Evolutionary conservation across 92 coral and sea anemone genomes (phyloP), one percentile per base, ranked within the genome.

Genomic region (Porites lobata): DNA sequence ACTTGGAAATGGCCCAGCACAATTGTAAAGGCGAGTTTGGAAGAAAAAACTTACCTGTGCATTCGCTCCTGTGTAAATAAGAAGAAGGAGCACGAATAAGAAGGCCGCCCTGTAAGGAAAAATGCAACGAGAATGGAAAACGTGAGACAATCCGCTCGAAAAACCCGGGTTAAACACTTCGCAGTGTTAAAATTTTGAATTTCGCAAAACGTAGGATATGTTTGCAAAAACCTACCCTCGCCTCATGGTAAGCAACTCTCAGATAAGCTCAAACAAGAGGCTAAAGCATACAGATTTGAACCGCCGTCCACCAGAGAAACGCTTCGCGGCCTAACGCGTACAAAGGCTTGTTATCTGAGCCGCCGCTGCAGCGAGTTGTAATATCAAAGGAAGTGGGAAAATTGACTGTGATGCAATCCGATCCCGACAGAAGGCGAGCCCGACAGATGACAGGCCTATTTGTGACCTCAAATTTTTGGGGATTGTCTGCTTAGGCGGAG

Each of bases 201-300:
- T 20, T 32, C 53, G 0, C 20, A 43, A 73, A 76, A 38, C 17
- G 54, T 14, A 76, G 20, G 57, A 62, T 71, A 59, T 32, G n/a
- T 13, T 51, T 17, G 20, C 56, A 8, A 12, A 19, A 82, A 65
- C 96, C 68, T 83, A 95, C 98, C 98, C 88, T 75, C 79, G 76
- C 98, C 91, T 84, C 98, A 95, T 95, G 50, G 38, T 83, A 68
- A 88, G 88, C 76, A 90, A 91, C 81, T 90, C 85, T 75, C 62
- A 59, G 63, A 62, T 73, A 21, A 65, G 50, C 64, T 7, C 20
- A 63, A 84, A 65, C 72, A 50, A 63, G 73, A 74, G 81, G 29
- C 21, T 63, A 84, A 59, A 50, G 73, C 87, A 75, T 19, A 80
- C 51, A 72, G 72, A 83, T 57, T 50, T 24, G 72, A 61, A 84